These are phyloP conservation scores for Sepiola atlantica DNA, from an alignment of 2,888 invertebrate genomes.

Conservation along the genomic window DNA sequence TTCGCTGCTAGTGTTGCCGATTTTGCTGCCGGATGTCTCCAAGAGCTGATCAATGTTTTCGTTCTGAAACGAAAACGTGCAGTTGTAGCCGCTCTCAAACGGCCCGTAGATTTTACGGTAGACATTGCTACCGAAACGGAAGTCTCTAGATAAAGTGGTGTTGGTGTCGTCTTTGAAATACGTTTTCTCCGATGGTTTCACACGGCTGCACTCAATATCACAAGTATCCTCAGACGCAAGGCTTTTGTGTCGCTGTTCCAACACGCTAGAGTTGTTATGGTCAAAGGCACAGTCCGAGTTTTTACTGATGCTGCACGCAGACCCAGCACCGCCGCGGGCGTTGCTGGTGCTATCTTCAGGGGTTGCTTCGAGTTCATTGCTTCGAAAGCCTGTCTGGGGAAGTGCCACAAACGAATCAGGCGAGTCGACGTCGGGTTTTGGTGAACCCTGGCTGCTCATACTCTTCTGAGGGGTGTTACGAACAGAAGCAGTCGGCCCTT, in stretches of 20 bases:
- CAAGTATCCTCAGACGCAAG: background rate
- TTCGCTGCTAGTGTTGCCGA: background rate
- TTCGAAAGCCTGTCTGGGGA: background rate
- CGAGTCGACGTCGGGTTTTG: background rate
- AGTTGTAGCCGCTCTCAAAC: background rate
- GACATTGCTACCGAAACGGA: background rate
- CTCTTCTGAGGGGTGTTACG: background rate
- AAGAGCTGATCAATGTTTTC: background rate
- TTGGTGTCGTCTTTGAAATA: background rate
- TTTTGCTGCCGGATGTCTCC: background rate
- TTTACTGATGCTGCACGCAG: background rate
- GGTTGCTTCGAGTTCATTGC: background rate
- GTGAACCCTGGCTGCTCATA: slow-evolving; percentile 33
- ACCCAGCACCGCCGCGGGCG: background rate
- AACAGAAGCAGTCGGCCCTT: background rate
- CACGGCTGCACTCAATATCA: background rate
- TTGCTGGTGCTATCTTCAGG: slow-evolving; percentile 34
- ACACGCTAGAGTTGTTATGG: background rate
- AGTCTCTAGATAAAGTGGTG: background rate
- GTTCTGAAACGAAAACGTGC: background rate
- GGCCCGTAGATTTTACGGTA: background rate
- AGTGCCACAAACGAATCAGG: slow-evolving; percentile 32
- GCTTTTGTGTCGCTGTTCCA: background rate
- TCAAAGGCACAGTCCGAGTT: slow-evolving; percentile 3
- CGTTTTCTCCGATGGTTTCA: background rate